Percentiles rank a stretch among this genome's conserved stretches.
Conservation (phyloP, 2,797 vertebrate species). For the Lepus townsendii region DNA sequence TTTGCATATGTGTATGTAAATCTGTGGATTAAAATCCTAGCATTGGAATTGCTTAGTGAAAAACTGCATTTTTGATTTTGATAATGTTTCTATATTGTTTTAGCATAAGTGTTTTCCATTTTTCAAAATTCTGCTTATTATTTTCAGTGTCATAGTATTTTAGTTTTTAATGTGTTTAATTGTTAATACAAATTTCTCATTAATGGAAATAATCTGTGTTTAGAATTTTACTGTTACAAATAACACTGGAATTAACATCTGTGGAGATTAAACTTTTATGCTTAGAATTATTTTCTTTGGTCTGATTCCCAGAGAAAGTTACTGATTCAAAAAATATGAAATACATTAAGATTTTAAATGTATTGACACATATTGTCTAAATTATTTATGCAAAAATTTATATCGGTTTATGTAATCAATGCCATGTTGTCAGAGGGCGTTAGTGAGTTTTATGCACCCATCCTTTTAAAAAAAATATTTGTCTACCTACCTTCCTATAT, state of each 20-base stretch:
- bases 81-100: not conserved
- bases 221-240: not conserved
- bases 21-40: not conserved
- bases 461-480: not conserved
- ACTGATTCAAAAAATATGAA: not conserved
- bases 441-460: not conserved
- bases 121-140: not conserved
- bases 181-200: not conserved
- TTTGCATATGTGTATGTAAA: not conserved
- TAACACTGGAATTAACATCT: constrained; percentile 25
- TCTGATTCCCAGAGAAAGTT: constrained; percentile 17
- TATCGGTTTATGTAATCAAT: not conserved
- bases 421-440: not conserved
- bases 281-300: constrained; percentile 45
- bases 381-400: not conserved
- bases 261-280: not conserved
- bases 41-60: not conserved
- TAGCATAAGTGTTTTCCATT: not conserved
- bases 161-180: not conserved
- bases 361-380: not conserved
- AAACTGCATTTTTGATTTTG: constrained; percentile 46
- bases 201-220: not conserved
- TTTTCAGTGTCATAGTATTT: constrained; percentile 28
- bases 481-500: not conserved
- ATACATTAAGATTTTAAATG: not conserved